A percentile compares a stretch with the other conserved stretches of the same genome.
Evolutionary conservation across 2,888 invertebrate species (phyloP).

Genomic region (Apodemia zela): DNA sequence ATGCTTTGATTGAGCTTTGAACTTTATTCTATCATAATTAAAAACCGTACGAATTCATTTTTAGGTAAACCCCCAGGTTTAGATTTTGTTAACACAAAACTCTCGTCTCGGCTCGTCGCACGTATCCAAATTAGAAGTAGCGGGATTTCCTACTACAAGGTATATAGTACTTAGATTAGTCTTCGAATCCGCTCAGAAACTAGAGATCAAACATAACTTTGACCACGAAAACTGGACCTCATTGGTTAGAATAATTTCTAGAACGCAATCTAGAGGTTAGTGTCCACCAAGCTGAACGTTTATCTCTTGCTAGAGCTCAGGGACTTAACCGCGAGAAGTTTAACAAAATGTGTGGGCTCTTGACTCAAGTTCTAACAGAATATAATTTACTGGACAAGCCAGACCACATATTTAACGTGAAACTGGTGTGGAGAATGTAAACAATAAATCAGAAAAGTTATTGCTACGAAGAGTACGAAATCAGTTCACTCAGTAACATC

Average conservation of each 20-base stretch:
- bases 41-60: constrained; percentile 23
- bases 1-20: no score
- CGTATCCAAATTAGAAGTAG: constrained; percentile 30
- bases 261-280: constrained; percentile 32
- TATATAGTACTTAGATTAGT: constrained; percentile 30
- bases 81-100: constrained; percentile 27
- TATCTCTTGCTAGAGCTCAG: constrained; percentile 35
- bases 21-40: no score
- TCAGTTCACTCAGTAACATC: no score
- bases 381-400: constrained; percentile 36
- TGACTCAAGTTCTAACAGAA: background rate
- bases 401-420: constrained; percentile 47
- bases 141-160: constrained; percentile 29
- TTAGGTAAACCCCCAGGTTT: constrained; percentile 23
- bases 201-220: constrained; percentile 34
- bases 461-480: background rate
- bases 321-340: constrained; percentile 36
- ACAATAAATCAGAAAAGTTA: constrained; percentile 40
- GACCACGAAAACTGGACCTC: constrained; percentile 35
- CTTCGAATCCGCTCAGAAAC: constrained; percentile 35
- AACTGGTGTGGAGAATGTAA: constrained; percentile 46
- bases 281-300: constrained; percentile 38
- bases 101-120: constrained; percentile 24
- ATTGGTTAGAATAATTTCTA: constrained; percentile 36
- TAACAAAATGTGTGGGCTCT: background rate